Conservation (phyloP, 2,113 vertebrate genomes). For the Brachyistius frenatus region DNA sequence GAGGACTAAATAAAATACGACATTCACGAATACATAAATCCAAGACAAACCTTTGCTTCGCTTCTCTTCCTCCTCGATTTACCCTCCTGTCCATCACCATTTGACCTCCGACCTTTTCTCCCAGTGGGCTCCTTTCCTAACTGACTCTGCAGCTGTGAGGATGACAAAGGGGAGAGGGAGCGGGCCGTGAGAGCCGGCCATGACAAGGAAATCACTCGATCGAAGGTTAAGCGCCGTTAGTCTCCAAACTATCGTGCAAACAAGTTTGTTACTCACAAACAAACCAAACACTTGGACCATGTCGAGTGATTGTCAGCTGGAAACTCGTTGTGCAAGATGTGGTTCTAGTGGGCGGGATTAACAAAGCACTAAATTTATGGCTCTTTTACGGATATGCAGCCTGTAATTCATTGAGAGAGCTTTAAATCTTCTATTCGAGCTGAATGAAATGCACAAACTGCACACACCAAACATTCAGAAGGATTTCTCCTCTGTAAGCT, state of each 20-base stretch:
- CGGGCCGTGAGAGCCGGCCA: conserved; percentile 62
- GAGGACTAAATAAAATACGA: conserved; percentile 3
- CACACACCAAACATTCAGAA: conserved; percentile 3
- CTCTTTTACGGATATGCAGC: conserved; percentile 13
- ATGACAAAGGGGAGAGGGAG: conserved; percentile 76
- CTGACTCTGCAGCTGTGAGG: conserved; percentile 83
- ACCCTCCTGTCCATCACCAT: conserved; percentile 95
- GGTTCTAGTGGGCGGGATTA: conserved; percentile 4
- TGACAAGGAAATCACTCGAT: conserved; percentile 53
- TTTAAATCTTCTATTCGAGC: conserved; percentile 1
- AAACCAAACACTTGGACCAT: conserved; percentile 30
- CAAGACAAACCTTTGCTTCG: conserved; percentile 82
- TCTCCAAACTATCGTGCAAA: conserved; percentile 37
- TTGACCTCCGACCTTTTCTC: conserved; percentile 96
- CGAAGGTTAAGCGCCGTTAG: conserved; percentile 45
- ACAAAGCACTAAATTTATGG: conserved; percentile 36
- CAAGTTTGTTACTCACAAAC: conserved; percentile 35
- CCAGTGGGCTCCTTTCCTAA: conserved; percentile 88
- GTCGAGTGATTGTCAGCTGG: background rate
- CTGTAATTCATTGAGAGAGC: conserved; percentile 13
- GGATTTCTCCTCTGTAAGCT: background rate
- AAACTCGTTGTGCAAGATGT: background rate
- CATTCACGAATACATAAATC: conserved; percentile 13
- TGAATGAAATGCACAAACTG: background rate
- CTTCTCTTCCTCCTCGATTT: conserved; percentile 95